Evolutionary conservation across 2,797 vertebrate genomes (phyloP), one percentile per base, ranked within the genome.

Genomic region (Echiichthys vipera): DNA sequence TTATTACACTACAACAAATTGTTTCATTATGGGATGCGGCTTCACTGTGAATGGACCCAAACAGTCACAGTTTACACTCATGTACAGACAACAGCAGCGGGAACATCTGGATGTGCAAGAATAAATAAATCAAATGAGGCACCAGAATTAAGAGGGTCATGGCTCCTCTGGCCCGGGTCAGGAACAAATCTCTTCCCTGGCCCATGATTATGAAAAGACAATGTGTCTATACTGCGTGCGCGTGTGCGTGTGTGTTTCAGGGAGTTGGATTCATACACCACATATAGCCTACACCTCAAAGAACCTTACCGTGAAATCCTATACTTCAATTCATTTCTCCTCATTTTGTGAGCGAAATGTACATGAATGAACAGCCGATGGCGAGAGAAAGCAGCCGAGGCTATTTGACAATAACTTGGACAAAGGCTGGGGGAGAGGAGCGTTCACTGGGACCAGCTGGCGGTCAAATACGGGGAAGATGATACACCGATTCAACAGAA

Each of bases 41-140:
- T 18, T 24, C 10, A 22, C 22, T 13, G 24, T 12, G 24, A 29
- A 13, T 18, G 53, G 22, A 74, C 10, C 45, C 36, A 61, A 77
- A 78, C 68, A 74, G 18, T 10, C 14, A 5, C 37, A 30, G 65
- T 55, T 39, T 1, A 32, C 24, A 8, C 24, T 36, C 1, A 34
- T 11, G 3, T 0, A 14, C 40, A 61, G 7, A 7, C 51, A 50
- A 0, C 30, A 53, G 18, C 70, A 61, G 37, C 49, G 27, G 46
- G 17, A 65, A 77, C 76, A 80, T 70, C 67, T 78, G 74, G 74
- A 69, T 9, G 63, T 7, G 40, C 42, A 14, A 7, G n/a, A n/a
- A n/a, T n/a, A n/a, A n/a, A n/a, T n/a, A n/a, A n/a, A n/a, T n/a
- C n/a, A 56, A 39, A 51, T 30, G 9, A 71, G 30, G 45, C 39